Conservation (phyloP, 2,113 vertebrate genomes). For the Glareola pratincola region DNA sequence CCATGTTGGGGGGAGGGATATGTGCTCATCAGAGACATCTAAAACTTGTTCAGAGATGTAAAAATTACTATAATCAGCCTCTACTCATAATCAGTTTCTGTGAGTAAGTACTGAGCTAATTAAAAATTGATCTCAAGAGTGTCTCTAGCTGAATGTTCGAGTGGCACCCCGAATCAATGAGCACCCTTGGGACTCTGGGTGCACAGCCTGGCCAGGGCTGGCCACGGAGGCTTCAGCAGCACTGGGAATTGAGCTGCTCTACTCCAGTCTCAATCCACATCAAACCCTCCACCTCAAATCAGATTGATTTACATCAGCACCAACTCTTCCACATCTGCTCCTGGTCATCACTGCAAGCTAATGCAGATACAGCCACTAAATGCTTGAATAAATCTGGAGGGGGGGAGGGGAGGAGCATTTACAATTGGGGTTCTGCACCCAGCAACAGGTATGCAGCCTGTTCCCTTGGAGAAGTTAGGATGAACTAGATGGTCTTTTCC, state of each 20-base stretch:
- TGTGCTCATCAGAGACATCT: not conserved
- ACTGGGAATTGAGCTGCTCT: not conserved
- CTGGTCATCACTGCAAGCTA: not conserved
- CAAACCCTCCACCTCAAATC: not conserved
- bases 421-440: rapidly evolving
- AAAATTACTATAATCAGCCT: constrained; percentile 40
- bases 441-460: not conserved
- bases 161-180: not conserved
- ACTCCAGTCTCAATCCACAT: not conserved
- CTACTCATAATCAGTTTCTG: constrained; percentile 23
- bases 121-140: constrained; percentile 20
- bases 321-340: not conserved
- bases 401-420: rapidly evolving
- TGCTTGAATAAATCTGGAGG: rapidly evolving
- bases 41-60: constrained; percentile 18
- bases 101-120: constrained; percentile 32
- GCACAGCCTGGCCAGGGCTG: not conserved
- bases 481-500: not conserved
- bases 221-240: not conserved
- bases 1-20: not conserved
- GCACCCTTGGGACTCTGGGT: not conserved
- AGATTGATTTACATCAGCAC: not conserved
- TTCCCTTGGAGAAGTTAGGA: not conserved
- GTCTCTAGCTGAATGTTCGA: not conserved
- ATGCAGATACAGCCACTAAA: not conserved